A percentile compares a stretch with the other conserved stretches of the same genome.
phyloP scores from a whole-genome alignment of 2,888 invertebrate genomes.

The Rhodophaea formosa region DNA sequence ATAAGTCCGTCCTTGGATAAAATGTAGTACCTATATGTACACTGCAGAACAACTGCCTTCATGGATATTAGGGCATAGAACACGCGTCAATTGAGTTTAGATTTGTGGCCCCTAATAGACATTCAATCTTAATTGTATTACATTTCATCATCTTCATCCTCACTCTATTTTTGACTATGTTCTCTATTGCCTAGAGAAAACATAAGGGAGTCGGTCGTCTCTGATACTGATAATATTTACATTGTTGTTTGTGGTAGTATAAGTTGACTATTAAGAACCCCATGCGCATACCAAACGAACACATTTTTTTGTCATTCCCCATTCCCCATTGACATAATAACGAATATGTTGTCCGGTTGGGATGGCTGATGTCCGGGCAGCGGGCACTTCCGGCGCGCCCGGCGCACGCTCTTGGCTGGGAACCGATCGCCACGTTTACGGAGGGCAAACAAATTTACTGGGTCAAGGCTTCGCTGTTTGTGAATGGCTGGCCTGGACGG shows the following conservation, averaged over 20 bases:
- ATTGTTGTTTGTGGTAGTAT: too few species aligned
- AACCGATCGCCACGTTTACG: slow-evolving; percentile 57
- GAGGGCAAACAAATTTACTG: slow-evolving; percentile 61
- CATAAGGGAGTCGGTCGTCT: too few species aligned
- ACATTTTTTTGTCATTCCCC: slow-evolving; percentile 43
- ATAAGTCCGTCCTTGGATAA: background rate
- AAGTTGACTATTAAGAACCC: background rate
- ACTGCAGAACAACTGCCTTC: too few species aligned
- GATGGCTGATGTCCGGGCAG: slow-evolving; percentile 52
- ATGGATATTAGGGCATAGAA: too few species aligned
- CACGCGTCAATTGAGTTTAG: too few species aligned
- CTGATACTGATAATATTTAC: too few species aligned
- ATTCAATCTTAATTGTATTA: too few species aligned
- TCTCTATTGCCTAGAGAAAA: too few species aligned
- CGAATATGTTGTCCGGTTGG: slow-evolving; percentile 68
- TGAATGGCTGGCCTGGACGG: slow-evolving; percentile 45
- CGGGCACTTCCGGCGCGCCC: slow-evolving; percentile 62
- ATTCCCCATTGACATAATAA: slow-evolving; percentile 59
- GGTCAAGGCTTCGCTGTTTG: slow-evolving; percentile 66
- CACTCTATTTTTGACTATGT: too few species aligned
- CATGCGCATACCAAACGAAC: background rate
- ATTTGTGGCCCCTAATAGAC: too few species aligned
- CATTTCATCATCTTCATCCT: too few species aligned
- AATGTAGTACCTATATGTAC: too few species aligned
- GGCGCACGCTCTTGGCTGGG: slow-evolving; percentile 61